Conservation (phyloP, 1,140 invertebrate species). For the Diabrotica virgifera region DNA sequence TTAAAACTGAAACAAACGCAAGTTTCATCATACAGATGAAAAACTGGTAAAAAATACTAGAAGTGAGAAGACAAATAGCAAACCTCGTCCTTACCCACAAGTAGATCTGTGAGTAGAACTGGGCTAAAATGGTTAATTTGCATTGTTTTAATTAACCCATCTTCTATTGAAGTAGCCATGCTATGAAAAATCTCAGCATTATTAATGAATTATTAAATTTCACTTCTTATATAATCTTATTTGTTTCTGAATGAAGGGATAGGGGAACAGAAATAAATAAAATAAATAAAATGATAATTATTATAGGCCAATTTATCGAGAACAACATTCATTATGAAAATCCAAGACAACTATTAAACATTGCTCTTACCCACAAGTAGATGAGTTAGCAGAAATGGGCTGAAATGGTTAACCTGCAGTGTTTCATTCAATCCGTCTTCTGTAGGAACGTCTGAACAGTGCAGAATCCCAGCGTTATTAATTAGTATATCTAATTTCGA, state of each 20-base stretch:
- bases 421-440: conserved; percentile 60
- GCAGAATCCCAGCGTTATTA: conserved; percentile 54
- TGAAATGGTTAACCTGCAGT: conserved; percentile 64
- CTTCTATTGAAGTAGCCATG: conserved; percentile 50
- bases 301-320: too few species aligned
- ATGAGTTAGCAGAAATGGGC: conserved; percentile 65
- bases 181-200: conserved; percentile 52
- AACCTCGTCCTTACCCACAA: conserved; percentile 52
- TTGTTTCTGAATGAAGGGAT: too few species aligned
- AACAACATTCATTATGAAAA: too few species aligned
- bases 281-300: too few species aligned
- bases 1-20: too few species aligned
- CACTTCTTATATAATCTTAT: too few species aligned
- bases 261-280: too few species aligned
- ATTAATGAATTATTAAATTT: conserved; percentile 56
- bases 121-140: conserved; percentile 65
- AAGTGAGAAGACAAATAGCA: too few species aligned
- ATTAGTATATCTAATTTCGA: conserved; percentile 53
- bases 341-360: background rate
- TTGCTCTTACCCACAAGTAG: conserved; percentile 55
- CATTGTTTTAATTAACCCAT: conserved; percentile 60
- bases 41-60: too few species aligned
- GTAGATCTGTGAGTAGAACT: conserved; percentile 63
- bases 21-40: too few species aligned
- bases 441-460: conserved; percentile 46